Evolutionary conservation across 2,113 vertebrate species (phyloP), one percentile per base, ranked within the genome.

Genomic region (Galbula dea): DNA sequence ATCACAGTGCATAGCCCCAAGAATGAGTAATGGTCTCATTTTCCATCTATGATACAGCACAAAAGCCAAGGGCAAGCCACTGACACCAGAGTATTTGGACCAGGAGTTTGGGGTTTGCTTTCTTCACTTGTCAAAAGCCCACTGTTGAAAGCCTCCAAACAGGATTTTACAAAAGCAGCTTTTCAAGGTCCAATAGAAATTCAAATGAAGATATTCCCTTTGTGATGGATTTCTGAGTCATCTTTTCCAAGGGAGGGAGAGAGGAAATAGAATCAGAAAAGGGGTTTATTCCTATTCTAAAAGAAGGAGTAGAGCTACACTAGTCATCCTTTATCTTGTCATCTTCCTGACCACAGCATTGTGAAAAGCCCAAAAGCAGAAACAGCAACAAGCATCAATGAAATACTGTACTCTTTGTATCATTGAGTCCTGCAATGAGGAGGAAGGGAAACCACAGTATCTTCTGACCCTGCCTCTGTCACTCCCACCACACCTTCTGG

Each of bases 381-480:
- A 95, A 91, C 48, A 77, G 86, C 16, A 73, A 84, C 55, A 77
- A 88, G 80, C 62, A 87, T 27, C 73, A 86, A 3, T 51, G 39
- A 75, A 88, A 67, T 27, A 24, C 61, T 39, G 36, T 12, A 48
- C 27, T 59, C 66, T 89, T 71, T 79, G 34, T 45, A 86, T 10
- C 59, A 58, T 65, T 57, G 62, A 72, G 73, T 89, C 58, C 91
- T 86, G 95, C 76, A 91, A 73, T 9, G 62, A 89, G 84, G 27
- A 91, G 51, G 75, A 71, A 89, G 36, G 84, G 78, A 91, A 93
- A 89, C 30, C 26, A 61, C 10, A 49, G 78, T 45, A 59, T 88
- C 93, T 97, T 94, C 92, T 90, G 86, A 92, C 76, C 54, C 61
- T 89, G 96, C 95, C 93, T 95, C 93, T 94, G 74, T 97, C 94